phyloP scores from a whole-genome alignment of 2,113 vertebrate genomes.

The Aythya baeri region DNA sequence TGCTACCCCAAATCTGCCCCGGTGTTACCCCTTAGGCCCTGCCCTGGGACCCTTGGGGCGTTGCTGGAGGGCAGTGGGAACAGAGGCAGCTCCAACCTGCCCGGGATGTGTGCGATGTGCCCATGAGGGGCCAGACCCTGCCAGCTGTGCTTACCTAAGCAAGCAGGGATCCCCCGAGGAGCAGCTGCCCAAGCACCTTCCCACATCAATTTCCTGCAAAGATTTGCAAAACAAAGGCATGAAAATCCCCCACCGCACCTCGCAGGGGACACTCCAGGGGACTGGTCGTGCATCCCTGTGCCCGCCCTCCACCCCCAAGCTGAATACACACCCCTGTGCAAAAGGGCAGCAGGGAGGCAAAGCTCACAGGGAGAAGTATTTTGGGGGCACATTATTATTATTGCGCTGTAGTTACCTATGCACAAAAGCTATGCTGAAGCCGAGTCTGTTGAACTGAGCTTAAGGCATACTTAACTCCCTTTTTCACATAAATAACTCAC shows the following conservation, averaged over 20 bases:
- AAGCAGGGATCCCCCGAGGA: constrained; percentile 81
- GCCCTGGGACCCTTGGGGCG: background rate
- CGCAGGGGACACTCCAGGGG: constrained; percentile 23
- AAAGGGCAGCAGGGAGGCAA: background rate
- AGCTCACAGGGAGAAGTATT: background rate
- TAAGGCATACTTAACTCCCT: background rate
- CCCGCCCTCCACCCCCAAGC: constrained; percentile 2
- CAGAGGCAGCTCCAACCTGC: background rate
- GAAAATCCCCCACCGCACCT: constrained; percentile 62
- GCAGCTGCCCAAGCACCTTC: constrained; percentile 86
- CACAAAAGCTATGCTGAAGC: background rate
- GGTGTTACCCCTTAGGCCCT: background rate
- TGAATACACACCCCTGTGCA: background rate
- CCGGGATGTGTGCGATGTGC: background rate
- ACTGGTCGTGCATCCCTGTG: rapidly evolving
- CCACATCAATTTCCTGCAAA: constrained; percentile 88
- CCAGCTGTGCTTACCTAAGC: constrained; percentile 84
- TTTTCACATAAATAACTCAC: background rate
- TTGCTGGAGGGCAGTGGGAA: rapidly evolving
- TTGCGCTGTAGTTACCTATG: background rate
- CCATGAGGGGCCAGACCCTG: background rate
- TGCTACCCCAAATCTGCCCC: background rate
- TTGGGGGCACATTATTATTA: background rate
- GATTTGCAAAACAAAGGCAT: constrained; percentile 87
- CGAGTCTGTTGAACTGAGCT: background rate